Evolutionary conservation across 2,888 invertebrate genomes (phyloP).

Genomic region (Penaeus monodon): DNA sequence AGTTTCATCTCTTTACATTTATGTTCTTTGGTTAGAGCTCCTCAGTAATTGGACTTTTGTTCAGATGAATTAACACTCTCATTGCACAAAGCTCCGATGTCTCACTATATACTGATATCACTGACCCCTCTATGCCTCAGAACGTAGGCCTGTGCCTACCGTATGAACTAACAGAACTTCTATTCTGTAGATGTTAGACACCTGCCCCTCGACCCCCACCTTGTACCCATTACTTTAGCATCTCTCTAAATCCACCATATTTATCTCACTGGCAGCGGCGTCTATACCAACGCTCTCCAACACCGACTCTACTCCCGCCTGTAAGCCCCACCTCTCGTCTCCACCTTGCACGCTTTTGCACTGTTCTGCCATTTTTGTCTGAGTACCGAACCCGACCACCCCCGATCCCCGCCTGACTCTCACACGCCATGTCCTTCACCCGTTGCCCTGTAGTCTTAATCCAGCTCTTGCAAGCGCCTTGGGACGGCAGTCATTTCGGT

Average conservation of each 20-base stretch:
- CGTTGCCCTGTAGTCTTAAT: too few relatives aligned
- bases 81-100: neutral
- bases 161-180: conserved; percentile 7
- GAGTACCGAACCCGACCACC: too few relatives aligned
- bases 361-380: neutral
- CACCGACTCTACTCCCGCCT: conserved; percentile 62
- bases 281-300: conserved; percentile 59
- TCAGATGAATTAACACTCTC: too few relatives aligned
- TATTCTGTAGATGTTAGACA: neutral
- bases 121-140: neutral
- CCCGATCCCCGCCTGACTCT: too few relatives aligned
- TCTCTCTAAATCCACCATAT: conserved; percentile 42
- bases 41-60: too few relatives aligned
- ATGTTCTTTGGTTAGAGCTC: too few relatives aligned
- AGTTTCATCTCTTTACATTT: too few relatives aligned
- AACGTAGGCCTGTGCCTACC: neutral
- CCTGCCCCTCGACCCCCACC: neutral
- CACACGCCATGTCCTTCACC: too few relatives aligned
- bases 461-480: too few relatives aligned
- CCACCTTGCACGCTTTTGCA: conserved; percentile 35
- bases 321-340: conserved; percentile 43
- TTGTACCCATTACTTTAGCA: conserved; percentile 4
- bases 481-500: too few relatives aligned
- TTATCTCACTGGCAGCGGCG: conserved; percentile 55
- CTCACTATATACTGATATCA: conserved; percentile 8